phyloP scores from a whole-genome alignment of 2,888 invertebrate species.

The Tachina lurida region DNA sequence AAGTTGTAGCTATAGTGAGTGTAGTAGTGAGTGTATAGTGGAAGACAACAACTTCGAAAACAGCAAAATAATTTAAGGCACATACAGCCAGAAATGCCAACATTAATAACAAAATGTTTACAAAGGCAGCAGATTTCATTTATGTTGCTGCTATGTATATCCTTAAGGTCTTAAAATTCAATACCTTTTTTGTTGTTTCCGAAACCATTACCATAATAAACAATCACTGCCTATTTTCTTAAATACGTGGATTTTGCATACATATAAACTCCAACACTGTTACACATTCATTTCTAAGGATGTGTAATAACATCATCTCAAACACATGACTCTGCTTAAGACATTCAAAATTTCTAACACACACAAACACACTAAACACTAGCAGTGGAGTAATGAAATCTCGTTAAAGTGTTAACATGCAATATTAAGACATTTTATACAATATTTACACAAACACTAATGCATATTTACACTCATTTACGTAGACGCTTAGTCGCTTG shows the following conservation, averaged over 20 bases:
- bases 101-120: conserved; percentile 53
- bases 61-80: conserved; percentile 30
- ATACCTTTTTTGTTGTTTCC: conserved; percentile 45
- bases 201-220: conserved; percentile 68
- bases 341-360: conserved; percentile 36
- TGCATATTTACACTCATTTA: conserved; percentile 33
- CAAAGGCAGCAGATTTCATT: conserved; percentile 65
- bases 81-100: conserved; percentile 23
- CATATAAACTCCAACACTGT: not conserved
- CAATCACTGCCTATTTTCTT: conserved; percentile 67
- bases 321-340: conserved; percentile 33
- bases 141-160: conserved; percentile 48
- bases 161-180: conserved; percentile 65
- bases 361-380: not conserved
- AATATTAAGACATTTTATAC: conserved; percentile 73
- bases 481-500: not conserved
- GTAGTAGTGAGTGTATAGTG: not conserved
- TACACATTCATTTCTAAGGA: conserved; percentile 2
- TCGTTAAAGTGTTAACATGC: conserved; percentile 77
- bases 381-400: conserved; percentile 74
- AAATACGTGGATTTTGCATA: conserved; percentile 48
- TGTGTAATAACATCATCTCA: conserved; percentile 19
- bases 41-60: conserved; percentile 19
- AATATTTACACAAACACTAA: conserved; percentile 58
- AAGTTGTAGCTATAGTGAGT: not conserved